Evolutionary conservation across 2,797 vertebrate genomes (phyloP).

Genomic region (Hafferia zeledoni): DNA sequence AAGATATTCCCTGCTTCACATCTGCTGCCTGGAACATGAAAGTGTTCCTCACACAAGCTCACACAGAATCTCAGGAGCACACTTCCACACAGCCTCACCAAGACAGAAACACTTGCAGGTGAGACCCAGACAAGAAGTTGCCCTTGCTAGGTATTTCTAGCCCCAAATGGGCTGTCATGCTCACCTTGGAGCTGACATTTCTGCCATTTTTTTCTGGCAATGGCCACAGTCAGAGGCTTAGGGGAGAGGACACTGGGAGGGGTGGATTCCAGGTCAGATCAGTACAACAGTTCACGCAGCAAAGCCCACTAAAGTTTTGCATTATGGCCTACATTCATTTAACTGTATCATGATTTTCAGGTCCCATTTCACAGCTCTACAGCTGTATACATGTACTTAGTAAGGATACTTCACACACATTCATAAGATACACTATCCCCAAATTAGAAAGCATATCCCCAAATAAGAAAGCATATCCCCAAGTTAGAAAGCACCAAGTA

Average conservation of each 20-base stretch:
- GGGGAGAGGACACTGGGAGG: background rate
- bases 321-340: background rate
- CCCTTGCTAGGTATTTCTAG: background rate
- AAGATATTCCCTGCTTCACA: background rate
- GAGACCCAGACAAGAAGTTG: background rate
- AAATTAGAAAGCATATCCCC: slow-evolving; percentile 54
- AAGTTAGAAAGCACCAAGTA: slow-evolving; percentile 49
- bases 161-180: background rate
- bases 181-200: background rate
- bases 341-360: background rate
- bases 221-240: background rate
- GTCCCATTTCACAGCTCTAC: background rate
- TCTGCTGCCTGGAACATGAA: background rate
- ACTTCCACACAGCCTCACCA: background rate
- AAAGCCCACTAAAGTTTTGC: background rate
- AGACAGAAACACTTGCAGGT: background rate
- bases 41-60: background rate
- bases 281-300: background rate
- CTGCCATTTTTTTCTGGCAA: background rate
- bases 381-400: background rate
- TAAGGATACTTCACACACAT: slow-evolving; percentile 28
- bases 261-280: background rate
- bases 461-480: slow-evolving; percentile 55
- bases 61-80: background rate
- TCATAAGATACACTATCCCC: slow-evolving; percentile 43